Evolutionary conservation across 1,140 invertebrate genomes (phyloP).

Genomic region (Drosophila parabipectinata): DNA sequence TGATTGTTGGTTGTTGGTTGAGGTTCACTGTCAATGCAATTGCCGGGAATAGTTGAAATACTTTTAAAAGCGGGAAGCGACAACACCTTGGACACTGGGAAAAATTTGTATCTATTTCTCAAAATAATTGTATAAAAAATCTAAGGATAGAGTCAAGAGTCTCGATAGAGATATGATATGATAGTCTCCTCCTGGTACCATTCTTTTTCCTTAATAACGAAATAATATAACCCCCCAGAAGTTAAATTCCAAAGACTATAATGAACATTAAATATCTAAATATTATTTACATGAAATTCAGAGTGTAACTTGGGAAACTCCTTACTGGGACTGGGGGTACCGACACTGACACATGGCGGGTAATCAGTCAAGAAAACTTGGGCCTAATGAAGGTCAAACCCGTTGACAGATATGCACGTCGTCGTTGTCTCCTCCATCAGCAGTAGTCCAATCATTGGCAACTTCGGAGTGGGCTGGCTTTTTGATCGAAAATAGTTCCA

Average conservation of each 20-base stretch:
- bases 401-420: slow-evolving; percentile 51
- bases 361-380: slow-evolving; percentile 45
- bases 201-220: no score
- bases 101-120: background rate
- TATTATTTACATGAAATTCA: background rate
- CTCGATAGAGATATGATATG: no score
- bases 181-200: no score
- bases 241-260: no score
- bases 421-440: slow-evolving; percentile 3
- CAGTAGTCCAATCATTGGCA: slow-evolving; percentile 27
- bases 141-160: no score
- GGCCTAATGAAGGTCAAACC: slow-evolving; percentile 62
- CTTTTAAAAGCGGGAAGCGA: slow-evolving; percentile 31
- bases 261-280: no score
- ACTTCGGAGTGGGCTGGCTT: background rate
- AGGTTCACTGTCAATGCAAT: slow-evolving; percentile 46
- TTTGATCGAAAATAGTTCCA: slow-evolving; percentile 38
- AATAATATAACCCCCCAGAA: no score
- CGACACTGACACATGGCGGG: slow-evolving; percentile 33
- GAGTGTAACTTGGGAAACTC: slow-evolving; percentile 11
- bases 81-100: slow-evolving; percentile 4
- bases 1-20: slow-evolving; percentile 31
- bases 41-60: slow-evolving; percentile 35
- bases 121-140: no score
- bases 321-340: background rate